Base-by-base conservation (phyloP, 2,797 vertebrate genomes). In the Anableps anableps region DNA sequence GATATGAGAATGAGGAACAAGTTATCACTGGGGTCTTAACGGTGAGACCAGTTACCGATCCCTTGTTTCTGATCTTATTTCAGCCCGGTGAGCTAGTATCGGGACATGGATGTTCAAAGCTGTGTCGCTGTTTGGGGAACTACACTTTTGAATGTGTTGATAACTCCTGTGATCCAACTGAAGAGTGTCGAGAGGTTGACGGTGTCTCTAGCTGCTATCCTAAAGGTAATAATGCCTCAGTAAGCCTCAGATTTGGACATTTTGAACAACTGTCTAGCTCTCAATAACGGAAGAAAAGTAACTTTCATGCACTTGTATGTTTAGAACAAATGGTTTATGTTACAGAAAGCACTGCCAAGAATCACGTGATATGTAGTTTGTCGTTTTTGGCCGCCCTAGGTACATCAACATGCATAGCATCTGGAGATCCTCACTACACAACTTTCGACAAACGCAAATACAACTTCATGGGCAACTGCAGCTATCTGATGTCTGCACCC, bases 401-500 rank as follows among this genome's bases (percentile, higher is more conserved):
- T 71, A 87, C 94, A 72, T 92, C 95, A 58, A 92, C 92, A 0
- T 96, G 96, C 80, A 53, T 94, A 0, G 94, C 89, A 0, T 86
- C 92, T 48, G 90, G 94, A 31, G 96, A 96, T 83, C 96, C 96
- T 23, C 96, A 97, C 89, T 96, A 96, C 89, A 93, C 92, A 62
- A 96, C 95, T 17, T 96, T 96, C 84, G 96, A 96, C 91, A 93
- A 90, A 31, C 80, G 19, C 7, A 80, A 75, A 21, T 96, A 96
- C 79, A 83, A 93, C 88, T 96, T 96, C 84, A 97, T 96, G 96
- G 96, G 96, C 26, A 96, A 95, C 92, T 97, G 96, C 89, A 96
- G 89, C 80, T 97, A 97, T 75, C 79, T 96, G 75, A 93, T 96
- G 91, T 93, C 96, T 17, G 75, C 83, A 53, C 88, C 91, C 3